Percentiles rank a stretch among this genome's conserved stretches.
These are phyloP conservation scores for Caligus rogercresseyi DNA, from an alignment of 1,140 invertebrate species.

Conservation along the genomic window DNA sequence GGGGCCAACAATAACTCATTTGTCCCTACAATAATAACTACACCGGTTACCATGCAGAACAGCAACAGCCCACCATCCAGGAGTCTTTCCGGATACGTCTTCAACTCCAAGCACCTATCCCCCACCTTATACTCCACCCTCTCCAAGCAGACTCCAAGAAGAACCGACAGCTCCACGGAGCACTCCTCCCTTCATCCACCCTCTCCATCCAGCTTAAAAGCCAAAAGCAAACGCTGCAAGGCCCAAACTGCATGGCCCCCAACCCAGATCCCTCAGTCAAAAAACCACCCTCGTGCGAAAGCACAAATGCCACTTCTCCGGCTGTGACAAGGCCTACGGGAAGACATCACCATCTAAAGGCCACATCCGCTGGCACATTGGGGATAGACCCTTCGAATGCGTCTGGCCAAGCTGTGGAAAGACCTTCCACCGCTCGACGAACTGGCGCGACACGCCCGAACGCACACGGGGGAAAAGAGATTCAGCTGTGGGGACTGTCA, in stretches of 20 bases:
- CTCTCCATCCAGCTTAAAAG: too few species aligned
- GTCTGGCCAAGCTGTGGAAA: constrained; percentile 41
- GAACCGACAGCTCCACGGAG: too few species aligned
- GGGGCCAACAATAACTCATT: too few species aligned
- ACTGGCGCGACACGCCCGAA: constrained; percentile 44
- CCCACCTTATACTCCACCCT: too few species aligned
- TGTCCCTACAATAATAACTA: too few species aligned
- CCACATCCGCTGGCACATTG: constrained; percentile 24
- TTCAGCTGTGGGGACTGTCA: constrained; percentile 43
- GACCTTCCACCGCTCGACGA: constrained; percentile 49
- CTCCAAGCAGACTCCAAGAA: too few species aligned
- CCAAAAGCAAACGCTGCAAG: not conserved
- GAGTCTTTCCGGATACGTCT: too few species aligned
- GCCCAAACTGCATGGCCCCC: not conserved
- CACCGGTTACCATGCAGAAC: too few species aligned
- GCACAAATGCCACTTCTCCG: constrained; percentile 10
- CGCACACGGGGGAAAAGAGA: constrained; percentile 47
- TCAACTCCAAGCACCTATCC: too few species aligned
- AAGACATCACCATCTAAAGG: constrained; percentile 2
- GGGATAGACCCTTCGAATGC: constrained; percentile 37
- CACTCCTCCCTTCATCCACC: too few species aligned
- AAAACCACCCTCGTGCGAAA: not conserved
- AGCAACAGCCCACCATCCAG: too few species aligned
- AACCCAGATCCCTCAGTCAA: not conserved
- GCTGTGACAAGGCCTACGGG: constrained; percentile 4